phyloP scores from a whole-genome alignment of 1,140 invertebrate genomes.

The Drosophila grimshawi region DNA sequence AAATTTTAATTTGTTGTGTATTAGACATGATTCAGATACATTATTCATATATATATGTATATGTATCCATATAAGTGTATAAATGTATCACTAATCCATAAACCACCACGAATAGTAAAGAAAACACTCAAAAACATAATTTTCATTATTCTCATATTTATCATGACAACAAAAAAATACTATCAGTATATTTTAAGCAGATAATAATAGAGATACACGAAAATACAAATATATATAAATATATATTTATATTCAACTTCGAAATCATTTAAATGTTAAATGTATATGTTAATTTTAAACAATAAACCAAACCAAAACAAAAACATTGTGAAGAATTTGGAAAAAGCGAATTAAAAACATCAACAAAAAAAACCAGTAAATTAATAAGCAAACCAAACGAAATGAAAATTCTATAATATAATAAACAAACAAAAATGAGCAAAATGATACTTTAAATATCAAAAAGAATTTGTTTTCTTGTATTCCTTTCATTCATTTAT shows the following conservation, averaged over 20 bases:
- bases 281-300: slow-evolving; percentile 79
- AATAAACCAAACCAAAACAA: slow-evolving; percentile 53
- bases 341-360: slow-evolving; percentile 60
- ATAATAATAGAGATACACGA: slow-evolving; percentile 32
- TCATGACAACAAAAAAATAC: slow-evolving; percentile 31
- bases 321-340: slow-evolving; percentile 51
- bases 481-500: background rate
- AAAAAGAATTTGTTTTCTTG: background rate
- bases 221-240: slow-evolving; percentile 43
- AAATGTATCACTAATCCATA: slow-evolving; percentile 25
- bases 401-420: slow-evolving; percentile 75
- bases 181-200: slow-evolving; percentile 44
- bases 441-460: slow-evolving; percentile 70
- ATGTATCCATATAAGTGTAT: slow-evolving; percentile 29
- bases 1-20: slow-evolving; percentile 25
- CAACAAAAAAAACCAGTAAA: slow-evolving; percentile 1
- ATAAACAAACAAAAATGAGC: slow-evolving; percentile 49
- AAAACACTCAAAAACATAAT: background rate
- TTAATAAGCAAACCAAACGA: slow-evolving; percentile 64
- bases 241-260: slow-evolving; percentile 44
- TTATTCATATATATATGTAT: slow-evolving; percentile 27
- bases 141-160: slow-evolving; percentile 22
- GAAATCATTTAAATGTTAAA: slow-evolving; percentile 75
- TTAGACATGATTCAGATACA: slow-evolving; percentile 18
- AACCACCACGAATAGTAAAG: slow-evolving; percentile 10